Percentiles rank a stretch among this genome's conserved stretches.
Conservation (phyloP, 2,888 invertebrate species). For the Aethes cnicana region DNA sequence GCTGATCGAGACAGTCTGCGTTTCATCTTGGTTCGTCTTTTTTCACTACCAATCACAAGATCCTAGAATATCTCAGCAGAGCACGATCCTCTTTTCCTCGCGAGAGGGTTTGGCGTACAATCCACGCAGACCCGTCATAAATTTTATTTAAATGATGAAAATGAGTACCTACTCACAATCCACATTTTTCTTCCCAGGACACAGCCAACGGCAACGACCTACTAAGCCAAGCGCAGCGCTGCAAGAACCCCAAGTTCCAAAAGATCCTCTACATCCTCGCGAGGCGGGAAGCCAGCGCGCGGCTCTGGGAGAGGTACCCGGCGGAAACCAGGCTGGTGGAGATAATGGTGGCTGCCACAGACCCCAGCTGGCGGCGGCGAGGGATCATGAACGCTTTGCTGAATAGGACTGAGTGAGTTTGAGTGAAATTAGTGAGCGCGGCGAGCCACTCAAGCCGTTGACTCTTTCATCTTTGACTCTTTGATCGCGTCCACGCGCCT, state of each 20-base stretch:
- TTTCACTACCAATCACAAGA: no score
- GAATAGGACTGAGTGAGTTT: conserved; percentile 83
- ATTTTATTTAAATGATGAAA: no score
- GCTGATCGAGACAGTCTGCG: no score
- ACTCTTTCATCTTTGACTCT: no score
- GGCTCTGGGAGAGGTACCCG: conserved; percentile 82
- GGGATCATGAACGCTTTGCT: conserved; percentile 86
- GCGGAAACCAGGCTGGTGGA: conserved; percentile 80
- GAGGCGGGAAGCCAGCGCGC: conserved; percentile 79
- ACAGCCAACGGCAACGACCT: conserved; percentile 57
- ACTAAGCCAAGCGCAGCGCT: conserved; percentile 71
- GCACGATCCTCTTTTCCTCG: no score
- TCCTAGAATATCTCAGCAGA: no score
- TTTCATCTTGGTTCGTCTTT: no score
- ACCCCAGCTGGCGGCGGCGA: conserved; percentile 84
- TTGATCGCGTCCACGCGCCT: no score
- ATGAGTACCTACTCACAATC: not conserved
- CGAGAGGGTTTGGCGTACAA: no score
- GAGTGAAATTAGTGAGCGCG: not conserved
- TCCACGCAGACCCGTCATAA: no score
- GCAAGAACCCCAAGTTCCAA: conserved; percentile 84
- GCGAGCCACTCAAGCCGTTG: no score
- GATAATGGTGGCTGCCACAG: conserved; percentile 86
- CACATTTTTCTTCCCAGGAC: conserved; percentile 39
- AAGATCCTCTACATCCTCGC: conserved; percentile 84